Conservation (phyloP, 2,888 invertebrate genomes). For the Elegia similella region DNA sequence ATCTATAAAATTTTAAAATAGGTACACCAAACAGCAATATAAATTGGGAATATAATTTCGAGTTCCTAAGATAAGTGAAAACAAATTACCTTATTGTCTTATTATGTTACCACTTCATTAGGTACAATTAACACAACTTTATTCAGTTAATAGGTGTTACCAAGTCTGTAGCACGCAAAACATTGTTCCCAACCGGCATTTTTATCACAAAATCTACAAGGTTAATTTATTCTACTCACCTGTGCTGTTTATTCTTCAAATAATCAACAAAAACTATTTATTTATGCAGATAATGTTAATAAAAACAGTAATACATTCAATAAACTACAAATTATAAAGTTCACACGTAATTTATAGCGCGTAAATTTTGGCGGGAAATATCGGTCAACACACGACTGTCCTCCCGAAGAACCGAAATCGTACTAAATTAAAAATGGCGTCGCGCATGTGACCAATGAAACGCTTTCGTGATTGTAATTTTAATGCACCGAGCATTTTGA, state of each 20-base stretch:
- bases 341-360: neutral
- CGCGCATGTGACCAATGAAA: neutral
- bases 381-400: neutral
- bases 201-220: slow-evolving; percentile 6
- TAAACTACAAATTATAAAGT: neutral
- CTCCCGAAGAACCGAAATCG: neutral
- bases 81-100: no score
- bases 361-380: slow-evolving; percentile 4
- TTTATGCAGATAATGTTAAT: neutral
- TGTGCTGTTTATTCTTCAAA: neutral
- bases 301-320: neutral
- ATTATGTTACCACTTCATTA: no score
- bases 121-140: no score
- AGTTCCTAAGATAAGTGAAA: no score
- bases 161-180: no score
- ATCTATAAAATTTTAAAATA: no score
- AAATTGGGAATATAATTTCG: no score
- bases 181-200: neutral
- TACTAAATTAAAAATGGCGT: neutral
- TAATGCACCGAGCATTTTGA: neutral
- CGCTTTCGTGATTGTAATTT: neutral
- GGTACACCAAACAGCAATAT: no score
- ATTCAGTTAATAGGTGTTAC: no score
- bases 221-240: neutral
- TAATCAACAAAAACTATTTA: neutral